Base-by-base conservation (phyloP, 2,888 invertebrate genomes). In the Caenorhabditis sp. region DNA sequence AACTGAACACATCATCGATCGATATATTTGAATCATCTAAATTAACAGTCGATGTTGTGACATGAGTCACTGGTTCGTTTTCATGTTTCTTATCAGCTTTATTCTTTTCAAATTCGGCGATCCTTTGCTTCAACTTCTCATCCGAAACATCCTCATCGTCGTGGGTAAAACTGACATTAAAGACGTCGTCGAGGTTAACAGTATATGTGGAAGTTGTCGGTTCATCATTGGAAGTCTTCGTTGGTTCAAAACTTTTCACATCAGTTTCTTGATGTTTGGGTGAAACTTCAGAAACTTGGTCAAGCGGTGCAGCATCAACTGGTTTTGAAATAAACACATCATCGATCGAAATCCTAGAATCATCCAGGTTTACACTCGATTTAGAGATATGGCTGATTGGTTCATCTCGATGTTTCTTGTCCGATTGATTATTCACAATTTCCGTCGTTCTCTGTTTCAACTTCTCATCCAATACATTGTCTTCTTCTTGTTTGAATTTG, bases 41-140 rank as follows among this genome's bases (percentile, higher is more conserved):
- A 36, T 36, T 10, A 14, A 5, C 17, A 1, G n/a, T 5, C 1
- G 63, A 58, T 25, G 31, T 23, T 59, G 38, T 21, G 27, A 43
- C 25, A 1, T 26, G 27, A 2, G 10, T 38, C 0, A 25, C 27
- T 59, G 53, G 56, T 8, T 43, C 54, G 38, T 25, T 25, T 14
- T 57, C 58, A 50, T 17, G 52, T 36, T 65, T 38, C 23, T 70
- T 65, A 23, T 70, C 70, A 23, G 63, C 36, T 23, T 54, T 53
- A 2, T 57, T 43, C 23, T 43, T 61, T 26, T 65, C 62, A 31
- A 70, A 70, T 21, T 70, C 70, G 0, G 49, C 70, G 7, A 70
- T 66, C 36, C 70, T 43, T 3, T n/a, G n/a, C 3, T 50, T 25
- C 7, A 70, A 60, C 20, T 58, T 50, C 27, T 56, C 49, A 26